Evolutionary conservation across 2,797 vertebrate species (phyloP), one percentile per base, ranked within the genome.

Genomic region (Alcedo quadribrachys): DNA sequence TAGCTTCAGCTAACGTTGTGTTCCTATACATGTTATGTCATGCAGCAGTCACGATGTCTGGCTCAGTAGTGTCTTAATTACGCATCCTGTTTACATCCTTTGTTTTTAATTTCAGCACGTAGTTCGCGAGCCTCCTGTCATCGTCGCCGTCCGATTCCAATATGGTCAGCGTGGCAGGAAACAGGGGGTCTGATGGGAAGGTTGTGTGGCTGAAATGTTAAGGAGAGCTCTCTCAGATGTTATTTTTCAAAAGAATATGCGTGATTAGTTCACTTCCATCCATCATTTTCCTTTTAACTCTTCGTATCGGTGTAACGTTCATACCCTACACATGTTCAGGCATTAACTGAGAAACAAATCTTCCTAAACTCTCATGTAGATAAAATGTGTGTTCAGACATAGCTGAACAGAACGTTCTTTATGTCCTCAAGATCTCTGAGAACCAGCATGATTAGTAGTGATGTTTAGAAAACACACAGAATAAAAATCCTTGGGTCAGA

Each of bases 61-160:
- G 96, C 97, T 97, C 95, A 76, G 89, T 97, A 94, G 97, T 95
- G 87, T 98, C 98, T 98, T 98, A 98, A 98, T 98, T 98, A 98
- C 96, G 92, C 97, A 98, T 98, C 98, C 98, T 98, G 98, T 98
- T 98, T 98, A 98, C 97, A 97, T 97, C 97, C 94, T 98, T 97
- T 98, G 98, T 98, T 98, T 98, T 97, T 97, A 97, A 98, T 98
- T 98, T 96, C 96, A 63, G 96, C 95, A 95, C 92, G 88, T 97
- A 97, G 93, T 97, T 97, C 96, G 90, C 93, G 92, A 90, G 84
- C 90, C 96, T 96, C 79, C 91, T 81, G 83, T 81, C 96, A 92
- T 95, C 90, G 68, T 60, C 46, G 89, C 76, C 7, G 55, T 86
- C 90, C 93, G 93, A 78, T 88, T 93, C 96, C 97, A 96, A 85